Evolutionary conservation across 2,797 vertebrate species (phyloP).

Genomic region (Trematocara caparti): DNA sequence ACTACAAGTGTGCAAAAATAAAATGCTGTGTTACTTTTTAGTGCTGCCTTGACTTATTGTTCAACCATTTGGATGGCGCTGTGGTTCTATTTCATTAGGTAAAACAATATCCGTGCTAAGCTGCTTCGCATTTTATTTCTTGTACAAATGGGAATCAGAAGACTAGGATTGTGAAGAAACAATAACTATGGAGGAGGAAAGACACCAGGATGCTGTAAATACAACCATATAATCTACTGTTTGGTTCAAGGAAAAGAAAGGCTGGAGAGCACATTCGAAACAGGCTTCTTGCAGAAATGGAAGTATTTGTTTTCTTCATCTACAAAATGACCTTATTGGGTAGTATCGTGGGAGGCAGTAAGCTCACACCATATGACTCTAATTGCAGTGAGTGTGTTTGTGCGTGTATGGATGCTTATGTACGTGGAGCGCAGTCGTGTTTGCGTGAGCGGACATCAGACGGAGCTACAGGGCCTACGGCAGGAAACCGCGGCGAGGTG

Average conservation of each 20-base stretch:
- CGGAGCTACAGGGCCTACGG: constrained; percentile 41
- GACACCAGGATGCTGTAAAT: not conserved
- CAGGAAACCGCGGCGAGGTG: constrained; percentile 40
- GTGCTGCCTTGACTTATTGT: not conserved
- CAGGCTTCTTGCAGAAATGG: constrained; percentile 28
- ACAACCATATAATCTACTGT: not conserved
- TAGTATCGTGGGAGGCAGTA: constrained; percentile 60
- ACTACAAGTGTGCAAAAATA: constrained; percentile 4
- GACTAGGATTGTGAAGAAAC: not conserved
- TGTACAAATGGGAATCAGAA: not conserved
- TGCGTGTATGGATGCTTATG: not conserved
- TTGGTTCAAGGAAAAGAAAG: constrained; percentile 22
- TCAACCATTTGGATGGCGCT: not conserved
- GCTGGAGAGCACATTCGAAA: constrained; percentile 29
- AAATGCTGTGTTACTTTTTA: not conserved
- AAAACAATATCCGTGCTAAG: not conserved
- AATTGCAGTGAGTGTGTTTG: constrained; percentile 40
- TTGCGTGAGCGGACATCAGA: constrained; percentile 67
- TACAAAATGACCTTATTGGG: constrained; percentile 62
- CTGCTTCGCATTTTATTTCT: not conserved
- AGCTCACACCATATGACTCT: constrained; percentile 58
- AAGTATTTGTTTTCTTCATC: constrained; percentile 62
- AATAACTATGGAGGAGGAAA: not conserved
- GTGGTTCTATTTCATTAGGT: not conserved
- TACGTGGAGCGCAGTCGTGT: not conserved